Evolutionary conservation across 2,888 invertebrate species (phyloP), one percentile per base, ranked within the genome.

Genomic region (Parnassius orleans): DNA sequence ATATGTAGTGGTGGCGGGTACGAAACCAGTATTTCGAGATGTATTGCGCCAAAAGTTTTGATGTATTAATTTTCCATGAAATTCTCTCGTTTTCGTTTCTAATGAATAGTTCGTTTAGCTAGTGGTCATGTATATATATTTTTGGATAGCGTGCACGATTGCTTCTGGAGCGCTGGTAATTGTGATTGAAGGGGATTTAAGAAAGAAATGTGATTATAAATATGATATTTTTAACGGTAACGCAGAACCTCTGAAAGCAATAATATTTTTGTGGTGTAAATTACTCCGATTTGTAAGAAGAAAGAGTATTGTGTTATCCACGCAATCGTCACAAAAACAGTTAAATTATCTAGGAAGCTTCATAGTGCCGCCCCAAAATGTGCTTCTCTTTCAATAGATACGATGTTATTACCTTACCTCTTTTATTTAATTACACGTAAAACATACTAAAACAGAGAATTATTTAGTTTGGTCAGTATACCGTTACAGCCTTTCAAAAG

Each of bases 21-120:
- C 90, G 78, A 81, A 78, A 80, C 79, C 89, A 90, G 88, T 90
- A 90, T 90, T 90, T 89, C 90, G 85, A 85, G 70, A 84, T 80
- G 90, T 90, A 86, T 90, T 84, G 74, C 90, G 91, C 91, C 90
- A 90, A 90, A 90, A 86, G 90, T 88, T 91, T 90, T 90, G 90
- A 90, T 89, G 88, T 89, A 89, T 90, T 90, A 73, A 87, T 89
- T 91, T 90, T 85, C 87, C 86, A 87, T 83, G 81, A 86, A 77
- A 78, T 84, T 85, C 75, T 84, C 85, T 84, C 72, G 72, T 80
- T 81, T 79, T 79, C 77, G 63, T 80, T 82, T 77, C 71, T 70
- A 78, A 77, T 81, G 81, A 80, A 86, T 85, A 87, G 90, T 86
- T 86, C 79, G 80, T 86, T 89, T 89, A 89, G 90, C 90, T 89